Evolutionary conservation across 1,140 invertebrate species (phyloP).

Genomic region (Oscheius sp.): DNA sequence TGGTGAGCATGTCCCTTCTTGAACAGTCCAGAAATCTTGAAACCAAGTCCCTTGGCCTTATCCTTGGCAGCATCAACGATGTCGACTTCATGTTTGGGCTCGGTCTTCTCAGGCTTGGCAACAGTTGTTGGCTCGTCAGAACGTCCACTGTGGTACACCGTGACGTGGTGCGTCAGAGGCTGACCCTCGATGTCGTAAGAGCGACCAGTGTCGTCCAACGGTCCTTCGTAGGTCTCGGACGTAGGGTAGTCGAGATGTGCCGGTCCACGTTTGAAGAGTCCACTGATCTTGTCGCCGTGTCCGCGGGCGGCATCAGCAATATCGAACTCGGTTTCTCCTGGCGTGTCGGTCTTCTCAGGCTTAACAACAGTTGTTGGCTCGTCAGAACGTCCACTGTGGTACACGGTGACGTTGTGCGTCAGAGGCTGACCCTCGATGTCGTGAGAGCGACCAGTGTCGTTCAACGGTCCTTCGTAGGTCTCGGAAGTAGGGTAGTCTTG

Average conservation of each 20-base stretch:
- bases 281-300: neutral
- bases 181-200: neutral
- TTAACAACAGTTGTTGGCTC: neutral
- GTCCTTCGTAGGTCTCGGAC: neutral
- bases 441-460: neutral
- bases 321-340: neutral
- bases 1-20: neutral
- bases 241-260: neutral
- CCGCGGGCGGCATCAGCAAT: neutral
- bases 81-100: neutral
- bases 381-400: neutral
- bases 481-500: neutral
- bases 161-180: neutral
- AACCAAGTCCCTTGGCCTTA: neutral
- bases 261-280: neutral
- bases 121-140: neutral
- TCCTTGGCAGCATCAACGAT: neutral
- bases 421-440: neutral
- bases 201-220: neutral
- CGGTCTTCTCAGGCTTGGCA: neutral
- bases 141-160: neutral
- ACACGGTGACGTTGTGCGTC: neutral
- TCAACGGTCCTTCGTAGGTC: neutral
- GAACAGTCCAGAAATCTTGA: neutral
- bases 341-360: neutral